A percentile compares a stretch with the other conserved stretches of the same genome.
These are phyloP conservation scores for Zosterops borbonicus DNA, from an alignment of 2,113 vertebrate species.

Conservation along the genomic window DNA sequence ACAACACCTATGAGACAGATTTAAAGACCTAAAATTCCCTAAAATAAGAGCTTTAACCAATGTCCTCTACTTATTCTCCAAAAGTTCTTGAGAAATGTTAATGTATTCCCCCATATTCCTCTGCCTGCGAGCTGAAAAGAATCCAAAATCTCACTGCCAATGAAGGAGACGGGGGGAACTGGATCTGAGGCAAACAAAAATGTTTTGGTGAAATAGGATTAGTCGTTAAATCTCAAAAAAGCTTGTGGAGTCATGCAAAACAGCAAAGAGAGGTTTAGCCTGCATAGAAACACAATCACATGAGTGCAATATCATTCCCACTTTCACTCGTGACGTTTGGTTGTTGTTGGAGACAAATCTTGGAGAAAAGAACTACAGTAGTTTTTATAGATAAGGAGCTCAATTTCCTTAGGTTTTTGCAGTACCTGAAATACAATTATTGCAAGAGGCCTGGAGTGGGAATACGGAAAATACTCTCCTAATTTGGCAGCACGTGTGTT, in stretches of 20 bases:
- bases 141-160: background rate
- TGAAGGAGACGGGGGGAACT: background rate
- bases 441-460: background rate
- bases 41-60: background rate
- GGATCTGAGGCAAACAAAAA: conserved; percentile 66
- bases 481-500: background rate
- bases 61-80: background rate
- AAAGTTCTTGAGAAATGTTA: background rate
- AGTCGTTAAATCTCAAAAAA: conserved; percentile 76
- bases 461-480: conserved; percentile 19
- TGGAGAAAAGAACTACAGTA: conserved; percentile 56
- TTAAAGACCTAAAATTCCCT: background rate
- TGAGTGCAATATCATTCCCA: conserved; percentile 69
- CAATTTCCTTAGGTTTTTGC: conserved; percentile 19
- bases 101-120: background rate
- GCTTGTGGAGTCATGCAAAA: conserved; percentile 70
- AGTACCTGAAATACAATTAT: conserved; percentile 14
- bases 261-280: conserved; percentile 68
- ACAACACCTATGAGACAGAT: background rate
- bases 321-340: conserved; percentile 60
- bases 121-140: background rate
- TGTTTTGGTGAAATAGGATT: conserved; percentile 79
- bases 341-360: conserved; percentile 70
- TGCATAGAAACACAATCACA: conserved; percentile 74
- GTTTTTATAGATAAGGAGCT: conserved; percentile 59